Evolutionary conservation across 2,113 vertebrate genomes (phyloP).

Genomic region (Kryptolebias marmoratus): DNA sequence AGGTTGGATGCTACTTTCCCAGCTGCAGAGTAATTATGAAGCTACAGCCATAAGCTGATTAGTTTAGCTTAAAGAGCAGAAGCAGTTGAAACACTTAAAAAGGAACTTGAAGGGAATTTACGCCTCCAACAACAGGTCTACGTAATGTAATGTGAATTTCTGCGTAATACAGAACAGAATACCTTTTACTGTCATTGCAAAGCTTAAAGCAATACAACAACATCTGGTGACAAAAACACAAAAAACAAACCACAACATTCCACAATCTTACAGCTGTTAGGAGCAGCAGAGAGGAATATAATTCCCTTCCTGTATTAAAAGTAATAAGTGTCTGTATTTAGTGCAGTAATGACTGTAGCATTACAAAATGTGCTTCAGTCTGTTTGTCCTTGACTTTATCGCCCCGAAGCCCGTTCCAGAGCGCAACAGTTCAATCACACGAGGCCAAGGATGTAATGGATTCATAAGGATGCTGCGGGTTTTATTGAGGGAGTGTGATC

Average conservation of each 20-base stretch:
- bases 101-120: not conserved
- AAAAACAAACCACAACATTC: no score
- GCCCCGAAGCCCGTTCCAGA: not conserved
- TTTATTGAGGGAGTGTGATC: not conserved
- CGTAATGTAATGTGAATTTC: no score
- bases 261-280: no score
- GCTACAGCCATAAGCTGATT: not conserved
- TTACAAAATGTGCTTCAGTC: not conserved
- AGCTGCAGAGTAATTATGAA: not conserved
- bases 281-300: no score
- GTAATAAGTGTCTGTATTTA: not conserved
- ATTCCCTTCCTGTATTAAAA: not conserved
- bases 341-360: not conserved
- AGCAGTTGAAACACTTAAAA: not conserved
- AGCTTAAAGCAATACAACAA: no score
- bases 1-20: not conserved
- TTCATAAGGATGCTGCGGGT: not conserved
- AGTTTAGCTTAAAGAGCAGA: slow-evolving; percentile 14
- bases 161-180: no score
- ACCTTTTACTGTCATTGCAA: no score
- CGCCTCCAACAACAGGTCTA: not conserved
- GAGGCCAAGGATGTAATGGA: not conserved
- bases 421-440: not conserved
- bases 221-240: no score
- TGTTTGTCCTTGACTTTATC: not conserved